Evolutionary conservation across 2,888 invertebrate genomes (phyloP), one percentile per base, ranked within the genome.

Genomic region (Macrosiphum euphorbiae): DNA sequence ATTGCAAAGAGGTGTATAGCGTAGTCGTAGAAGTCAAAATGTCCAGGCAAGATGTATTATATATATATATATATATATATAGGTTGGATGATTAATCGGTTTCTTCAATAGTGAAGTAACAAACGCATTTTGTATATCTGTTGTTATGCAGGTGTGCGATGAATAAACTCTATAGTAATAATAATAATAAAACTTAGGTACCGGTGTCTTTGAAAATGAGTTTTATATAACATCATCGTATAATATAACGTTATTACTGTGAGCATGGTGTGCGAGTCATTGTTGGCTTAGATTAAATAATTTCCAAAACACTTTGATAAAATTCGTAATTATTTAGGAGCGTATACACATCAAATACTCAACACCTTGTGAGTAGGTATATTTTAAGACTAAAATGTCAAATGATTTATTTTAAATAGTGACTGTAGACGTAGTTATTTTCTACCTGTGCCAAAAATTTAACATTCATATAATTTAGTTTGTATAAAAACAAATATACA

Each of bases 351-450:
- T 58, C n/a, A 47, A 86, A 61, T 47, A 41, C 41, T 16, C 41
- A 26, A 55, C 88, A 55, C 55, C 67, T 78, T 11, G 50, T 20
- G 28, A 85, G 41, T 90, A 78, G 35, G 8, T 78, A 78, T 78
- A 93, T 90, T 93, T 93, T 85, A 93, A 93, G 67, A 78, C 52
- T 41, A 94, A 94, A 94, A 94, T 94, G 90, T 90, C 90, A 89
- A 86, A 87, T 86, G 90, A 55, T 90, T 89, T 61, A 93, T 93
- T 93, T 90, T 93, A 89, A 93, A 93, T 41, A 44, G 58, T 85
- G 89, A 93, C 89, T 58, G 55, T 55, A 26, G 24, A 10, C 58
- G 16, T 28, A 93, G 55, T 84, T 58, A 92, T 84, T 88, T 50
- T 89, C 20, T n/a, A 61, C 86, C 85, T 88, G 88, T 94, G 94